Evolutionary conservation across 2,797 vertebrate genomes (phyloP).

Genomic region (Huso huso): DNA sequence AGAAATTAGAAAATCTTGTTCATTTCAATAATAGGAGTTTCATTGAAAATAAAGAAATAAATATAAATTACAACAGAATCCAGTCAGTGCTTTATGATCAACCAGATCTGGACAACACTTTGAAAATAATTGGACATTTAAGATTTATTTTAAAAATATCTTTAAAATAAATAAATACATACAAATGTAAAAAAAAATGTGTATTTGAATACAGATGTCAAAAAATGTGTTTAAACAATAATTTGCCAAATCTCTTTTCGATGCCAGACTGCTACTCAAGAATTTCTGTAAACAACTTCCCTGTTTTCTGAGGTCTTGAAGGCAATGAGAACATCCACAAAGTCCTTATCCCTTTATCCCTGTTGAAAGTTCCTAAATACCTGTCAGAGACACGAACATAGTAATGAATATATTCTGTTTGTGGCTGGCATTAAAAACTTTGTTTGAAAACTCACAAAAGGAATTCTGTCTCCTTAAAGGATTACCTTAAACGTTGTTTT

Average conservation of each 20-base stretch:
- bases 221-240: background rate
- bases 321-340: background rate
- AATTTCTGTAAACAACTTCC: background rate
- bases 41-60: no score
- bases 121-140: no score
- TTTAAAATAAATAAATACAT: no score
- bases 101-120: no score
- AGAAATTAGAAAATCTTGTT: no score
- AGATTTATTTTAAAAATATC: no score
- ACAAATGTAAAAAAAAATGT: background rate
- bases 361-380: background rate
- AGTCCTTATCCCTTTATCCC: background rate
- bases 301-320: background rate
- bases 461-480: background rate
- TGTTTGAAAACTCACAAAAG: background rate
- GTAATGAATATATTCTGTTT: background rate
- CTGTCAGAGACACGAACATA: conserved; percentile 1
- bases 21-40: no score
- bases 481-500: background rate
- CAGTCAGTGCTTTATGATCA: no score
- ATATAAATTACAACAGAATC: no score
- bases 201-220: background rate
- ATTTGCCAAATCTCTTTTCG: background rate
- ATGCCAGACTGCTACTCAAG: background rate
- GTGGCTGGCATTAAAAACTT: background rate